Percentiles rank a stretch among this genome's conserved stretches.
These are phyloP conservation scores for Chionis minor DNA, from an alignment of 2,113 vertebrate genomes.

Conservation along the genomic window DNA sequence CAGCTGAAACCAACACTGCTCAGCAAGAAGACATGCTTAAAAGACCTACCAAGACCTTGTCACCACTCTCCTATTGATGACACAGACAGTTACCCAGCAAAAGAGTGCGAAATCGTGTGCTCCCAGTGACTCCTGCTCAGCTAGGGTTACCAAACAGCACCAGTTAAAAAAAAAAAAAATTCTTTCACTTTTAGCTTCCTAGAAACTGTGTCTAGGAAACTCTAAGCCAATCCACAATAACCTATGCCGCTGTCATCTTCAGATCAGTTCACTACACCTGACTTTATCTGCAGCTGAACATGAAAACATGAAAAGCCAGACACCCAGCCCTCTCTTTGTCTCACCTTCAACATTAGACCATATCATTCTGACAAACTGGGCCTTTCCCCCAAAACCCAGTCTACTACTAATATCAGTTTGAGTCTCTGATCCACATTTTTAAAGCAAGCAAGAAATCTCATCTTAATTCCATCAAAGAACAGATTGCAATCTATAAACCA, in stretches of 20 bases:
- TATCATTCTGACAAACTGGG: not conserved
- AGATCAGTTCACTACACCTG: not conserved
- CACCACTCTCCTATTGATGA: not conserved
- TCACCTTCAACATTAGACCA: not conserved
- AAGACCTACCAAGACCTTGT: not conserved
- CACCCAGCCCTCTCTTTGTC: not conserved
- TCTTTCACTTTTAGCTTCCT: not conserved
- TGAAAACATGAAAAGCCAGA: not conserved
- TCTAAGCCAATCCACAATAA: not conserved
- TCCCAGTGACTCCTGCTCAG: not conserved
- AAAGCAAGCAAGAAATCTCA: not conserved
- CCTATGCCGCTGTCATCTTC: not conserved
- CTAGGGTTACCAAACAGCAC: not conserved
- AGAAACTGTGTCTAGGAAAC: not conserved
- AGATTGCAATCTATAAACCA: not conserved
- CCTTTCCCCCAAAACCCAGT: not conserved
- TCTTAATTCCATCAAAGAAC: not conserved
- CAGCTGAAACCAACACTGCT: not conserved
- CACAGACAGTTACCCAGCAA: not conserved
- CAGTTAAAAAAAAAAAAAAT: not conserved
- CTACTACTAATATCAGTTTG: not conserved
- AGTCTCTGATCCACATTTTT: not conserved
- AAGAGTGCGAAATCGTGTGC: not conserved
- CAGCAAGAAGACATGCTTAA: not conserved
- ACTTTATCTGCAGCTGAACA: not conserved